phyloP scores from a whole-genome alignment of 2,797 vertebrate genomes.

The Pangasius larnaudii region DNA sequence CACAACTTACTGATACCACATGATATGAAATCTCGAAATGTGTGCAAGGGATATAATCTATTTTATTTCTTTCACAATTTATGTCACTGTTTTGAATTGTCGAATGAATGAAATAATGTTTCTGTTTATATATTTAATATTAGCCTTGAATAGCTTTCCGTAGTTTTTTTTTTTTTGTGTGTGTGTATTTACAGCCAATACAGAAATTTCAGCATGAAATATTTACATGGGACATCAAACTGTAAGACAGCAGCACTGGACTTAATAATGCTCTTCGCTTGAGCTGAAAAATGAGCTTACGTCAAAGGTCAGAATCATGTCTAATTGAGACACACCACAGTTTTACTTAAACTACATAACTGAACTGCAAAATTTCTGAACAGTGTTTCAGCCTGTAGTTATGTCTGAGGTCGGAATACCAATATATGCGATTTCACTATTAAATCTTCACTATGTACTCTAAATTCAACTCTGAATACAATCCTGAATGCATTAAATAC shows the following conservation, averaged over 20 bases:
- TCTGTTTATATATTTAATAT: not conserved
- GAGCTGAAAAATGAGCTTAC: not conserved
- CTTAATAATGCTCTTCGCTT: not conserved
- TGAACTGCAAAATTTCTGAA: not conserved
- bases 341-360: not conserved
- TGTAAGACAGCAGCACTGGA: not conserved
- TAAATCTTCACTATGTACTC: not conserved
- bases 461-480: not conserved
- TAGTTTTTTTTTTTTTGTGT: not conserved
- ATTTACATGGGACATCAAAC: not conserved
- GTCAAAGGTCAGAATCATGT: not conserved
- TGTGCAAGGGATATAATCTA: no score
- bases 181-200: not conserved
- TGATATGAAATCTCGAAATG: no score
- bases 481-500: not conserved
- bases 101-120: not conserved
- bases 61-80: not conserved
- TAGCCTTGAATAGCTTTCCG: not conserved
- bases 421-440: not conserved
- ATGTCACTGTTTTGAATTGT: not conserved
- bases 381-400: not conserved
- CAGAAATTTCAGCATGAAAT: not conserved
- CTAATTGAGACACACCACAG: not conserved
- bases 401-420: not conserved
- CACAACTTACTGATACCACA: no score